phyloP scores from a whole-genome alignment of 2,797 vertebrate genomes.

The Monodelphis domestica region DNA sequence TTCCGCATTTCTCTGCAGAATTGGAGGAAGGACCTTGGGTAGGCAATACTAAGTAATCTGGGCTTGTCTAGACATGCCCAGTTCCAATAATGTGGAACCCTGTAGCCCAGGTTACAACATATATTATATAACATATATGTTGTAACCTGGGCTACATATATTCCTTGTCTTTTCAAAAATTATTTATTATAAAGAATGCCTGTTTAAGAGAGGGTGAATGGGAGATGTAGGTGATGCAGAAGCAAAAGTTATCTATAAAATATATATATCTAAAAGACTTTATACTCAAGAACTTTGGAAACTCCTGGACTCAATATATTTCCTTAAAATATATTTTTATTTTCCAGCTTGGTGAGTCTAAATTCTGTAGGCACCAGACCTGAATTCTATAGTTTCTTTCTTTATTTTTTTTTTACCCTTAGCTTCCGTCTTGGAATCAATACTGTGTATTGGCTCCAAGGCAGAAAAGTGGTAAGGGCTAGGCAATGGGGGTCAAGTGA shows the following conservation, averaged over 20 bases:
- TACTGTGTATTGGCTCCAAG: too few relatives aligned
- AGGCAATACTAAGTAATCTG: not conserved
- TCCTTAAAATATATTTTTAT: not conserved
- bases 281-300: not conserved
- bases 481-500: too few relatives aligned
- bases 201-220: not conserved
- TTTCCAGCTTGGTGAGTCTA: not conserved
- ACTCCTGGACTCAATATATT: not conserved
- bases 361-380: not conserved
- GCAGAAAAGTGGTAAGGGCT: too few relatives aligned
- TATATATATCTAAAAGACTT: not conserved
- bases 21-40: not conserved
- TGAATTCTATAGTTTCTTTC: not conserved
- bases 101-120: not conserved
- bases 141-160: too few relatives aligned
- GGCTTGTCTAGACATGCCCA: not conserved
- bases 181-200: not conserved
- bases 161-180: not conserved
- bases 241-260: not conserved
- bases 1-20: not conserved
- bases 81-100: not conserved
- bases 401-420: too few relatives aligned
- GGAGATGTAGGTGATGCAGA: too few relatives aligned
- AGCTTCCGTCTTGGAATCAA: too few relatives aligned
- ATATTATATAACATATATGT: too few relatives aligned